Percentiles rank a stretch among this genome's conserved stretches.
These are phyloP conservation scores for Macrocentrus cingulum DNA, from an alignment of 1,140 invertebrate species.

Conservation along the genomic window DNA sequence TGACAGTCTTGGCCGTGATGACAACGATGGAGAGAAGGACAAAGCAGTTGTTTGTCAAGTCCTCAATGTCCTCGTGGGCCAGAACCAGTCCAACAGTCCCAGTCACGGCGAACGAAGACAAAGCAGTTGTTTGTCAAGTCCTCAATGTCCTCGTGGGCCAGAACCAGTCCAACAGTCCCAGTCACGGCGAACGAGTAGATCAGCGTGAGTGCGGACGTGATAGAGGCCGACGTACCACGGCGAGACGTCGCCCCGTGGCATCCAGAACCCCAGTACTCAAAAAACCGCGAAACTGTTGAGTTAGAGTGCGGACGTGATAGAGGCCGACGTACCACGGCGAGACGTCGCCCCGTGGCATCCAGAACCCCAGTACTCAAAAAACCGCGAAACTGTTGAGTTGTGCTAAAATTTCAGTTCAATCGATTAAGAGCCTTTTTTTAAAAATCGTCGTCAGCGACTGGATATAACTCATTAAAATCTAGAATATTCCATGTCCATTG, in stretches of 20 bases:
- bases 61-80: background rate
- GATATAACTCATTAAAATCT: no score
- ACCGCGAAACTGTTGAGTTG: slow-evolving; percentile 15
- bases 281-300: slow-evolving; percentile 17
- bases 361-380: slow-evolving; percentile 11
- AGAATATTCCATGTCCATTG: no score
- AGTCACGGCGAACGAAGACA: no score
- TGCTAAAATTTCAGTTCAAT: no score
- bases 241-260: slow-evolving; percentile 2
- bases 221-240: background rate
- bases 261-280: slow-evolving; percentile 13
- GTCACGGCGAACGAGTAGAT: slow-evolving; percentile 18
- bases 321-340: background rate
- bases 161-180: slow-evolving; percentile 10
- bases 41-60: slow-evolving; percentile 14
- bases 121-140: slow-evolving; percentile 13
- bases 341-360: slow-evolving; percentile 1
- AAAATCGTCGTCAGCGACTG: no score
- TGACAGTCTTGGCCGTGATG: slow-evolving; percentile 18
- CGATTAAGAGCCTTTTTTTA: no score
- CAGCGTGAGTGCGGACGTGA: background rate
- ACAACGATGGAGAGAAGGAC: slow-evolving; percentile 18
- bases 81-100: slow-evolving; percentile 11
- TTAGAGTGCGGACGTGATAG: background rate
- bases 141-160: background rate